phyloP scores from a whole-genome alignment of 2,113 vertebrate species.

The Cephalopholis sonnerati region DNA sequence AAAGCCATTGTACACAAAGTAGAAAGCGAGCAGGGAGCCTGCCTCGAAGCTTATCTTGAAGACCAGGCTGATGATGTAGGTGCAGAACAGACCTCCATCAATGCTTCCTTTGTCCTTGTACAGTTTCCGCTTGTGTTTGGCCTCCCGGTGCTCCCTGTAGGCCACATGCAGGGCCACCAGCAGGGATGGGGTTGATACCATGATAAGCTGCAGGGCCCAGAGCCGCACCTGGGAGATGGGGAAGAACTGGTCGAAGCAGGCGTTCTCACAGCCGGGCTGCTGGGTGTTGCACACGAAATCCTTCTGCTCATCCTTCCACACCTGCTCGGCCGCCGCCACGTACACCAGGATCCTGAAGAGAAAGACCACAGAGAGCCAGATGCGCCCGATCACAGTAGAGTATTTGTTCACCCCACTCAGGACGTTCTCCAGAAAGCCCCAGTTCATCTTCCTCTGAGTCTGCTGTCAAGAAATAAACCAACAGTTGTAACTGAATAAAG shows the following conservation, averaged over 20 bases:
- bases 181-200: slow-evolving; percentile 91
- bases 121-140: slow-evolving; percentile 79
- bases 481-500: neutral
- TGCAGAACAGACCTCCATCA: slow-evolving; percentile 88
- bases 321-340: slow-evolving; percentile 87
- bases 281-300: slow-evolving; percentile 90
- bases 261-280: slow-evolving; percentile 92
- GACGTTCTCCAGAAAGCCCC: slow-evolving; percentile 87
- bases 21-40: slow-evolving; percentile 88
- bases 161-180: slow-evolving; percentile 91
- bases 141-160: slow-evolving; percentile 87
- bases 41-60: slow-evolving; percentile 89
- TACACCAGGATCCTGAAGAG: slow-evolving; percentile 91
- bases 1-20: slow-evolving; percentile 90
- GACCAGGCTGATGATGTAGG: slow-evolving; percentile 88
- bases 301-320: slow-evolving; percentile 91
- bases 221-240: slow-evolving; percentile 91
- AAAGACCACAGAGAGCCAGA: slow-evolving; percentile 90
- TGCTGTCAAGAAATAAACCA: slow-evolving; percentile 19
- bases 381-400: slow-evolving; percentile 88
- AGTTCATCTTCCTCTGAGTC: slow-evolving; percentile 87
- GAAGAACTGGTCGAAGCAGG: slow-evolving; percentile 92
- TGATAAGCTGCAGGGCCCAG: slow-evolving; percentile 92
- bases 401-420: slow-evolving; percentile 91
- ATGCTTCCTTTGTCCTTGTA: slow-evolving; percentile 83